Base-by-base conservation (phyloP, 2,888 invertebrate species). In the Callyntrura sp. region DNA sequence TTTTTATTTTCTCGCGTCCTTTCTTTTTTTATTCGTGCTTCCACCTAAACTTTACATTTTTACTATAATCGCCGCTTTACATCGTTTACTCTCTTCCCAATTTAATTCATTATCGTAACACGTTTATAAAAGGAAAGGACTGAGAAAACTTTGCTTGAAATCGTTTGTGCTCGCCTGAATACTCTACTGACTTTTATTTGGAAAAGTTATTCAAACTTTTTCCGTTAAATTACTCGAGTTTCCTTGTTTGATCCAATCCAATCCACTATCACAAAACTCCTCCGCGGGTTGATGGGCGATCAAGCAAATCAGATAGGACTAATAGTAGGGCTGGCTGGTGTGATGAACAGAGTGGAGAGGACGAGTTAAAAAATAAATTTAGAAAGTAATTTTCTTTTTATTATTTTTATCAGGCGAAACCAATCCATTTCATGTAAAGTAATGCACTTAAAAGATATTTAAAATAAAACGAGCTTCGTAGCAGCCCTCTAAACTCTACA, bases 301-400 rank as follows among this genome's bases (percentile, higher is more conserved):
- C 35, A 81, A 60, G 28, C 11, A 60, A 43, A 62, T 17, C 62
- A 35, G n/a, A n/a, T n/a, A n/a, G n/a, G n/a, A n/a, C n/a, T n/a
- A n/a, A n/a, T n/a, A n/a, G n/a, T n/a, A n/a, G n/a, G n/a, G n/a
- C n/a, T n/a, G n/a, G n/a, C n/a, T n/a, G n/a, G n/a, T n/a, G n/a
- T n/a, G n/a, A n/a, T n/a, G n/a, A n/a, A n/a, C n/a, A n/a, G n/a
- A n/a, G n/a, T n/a, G n/a, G 17, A 2, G 3, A 82, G 62, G 68
- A 79, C 4, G 55, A 45, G n/a, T 17, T 8, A 62, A 45, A 62
- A 70, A 85, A 73, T 70, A 55, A 51, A 23, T 76, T 76, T 85
- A 48, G 78, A 65, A 62, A 85, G 85, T 85, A 85, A 85, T 85
- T 85, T 28, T 85, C 45, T 1, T 85, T 76, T 76, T 76, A 85